Evolutionary conservation across 2,113 vertebrate species (phyloP).

Genomic region (Boulengerochromis microlepis): DNA sequence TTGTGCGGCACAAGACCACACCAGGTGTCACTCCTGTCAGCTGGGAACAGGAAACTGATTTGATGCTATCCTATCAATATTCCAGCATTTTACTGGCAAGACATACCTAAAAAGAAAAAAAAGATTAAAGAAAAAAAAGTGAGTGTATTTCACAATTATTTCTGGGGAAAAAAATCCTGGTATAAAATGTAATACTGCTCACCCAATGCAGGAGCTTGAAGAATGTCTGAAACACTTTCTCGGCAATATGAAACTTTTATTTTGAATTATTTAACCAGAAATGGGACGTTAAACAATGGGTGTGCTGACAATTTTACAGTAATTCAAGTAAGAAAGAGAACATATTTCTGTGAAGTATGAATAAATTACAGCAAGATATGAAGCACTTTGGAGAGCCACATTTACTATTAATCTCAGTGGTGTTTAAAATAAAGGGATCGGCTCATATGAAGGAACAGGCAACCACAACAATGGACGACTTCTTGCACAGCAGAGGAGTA

Average conservation of each 20-base stretch:
- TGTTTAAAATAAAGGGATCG: accelerated
- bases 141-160: no score
- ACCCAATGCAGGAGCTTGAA: accelerated
- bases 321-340: neutral
- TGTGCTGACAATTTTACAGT: accelerated
- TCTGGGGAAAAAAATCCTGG: neutral
- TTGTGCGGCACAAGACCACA: no score
- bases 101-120: no score
- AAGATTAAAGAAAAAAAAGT: no score
- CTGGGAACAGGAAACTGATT: no score
- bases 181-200: accelerated
- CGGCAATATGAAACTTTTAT: accelerated
- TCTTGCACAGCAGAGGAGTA: neutral
- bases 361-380: neutral
- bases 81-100: no score
- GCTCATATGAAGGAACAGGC: neutral
- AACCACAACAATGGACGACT: neutral
- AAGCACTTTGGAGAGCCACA: neutral
- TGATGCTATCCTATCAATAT: no score
- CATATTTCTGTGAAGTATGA: accelerated
- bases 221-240: neutral
- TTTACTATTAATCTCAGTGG: neutral
- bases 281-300: neutral
- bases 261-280: accelerated
- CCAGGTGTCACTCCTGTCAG: no score